Evolutionary conservation across 2,113 vertebrate species (phyloP).

Genomic region (Equus quagga): DNA sequence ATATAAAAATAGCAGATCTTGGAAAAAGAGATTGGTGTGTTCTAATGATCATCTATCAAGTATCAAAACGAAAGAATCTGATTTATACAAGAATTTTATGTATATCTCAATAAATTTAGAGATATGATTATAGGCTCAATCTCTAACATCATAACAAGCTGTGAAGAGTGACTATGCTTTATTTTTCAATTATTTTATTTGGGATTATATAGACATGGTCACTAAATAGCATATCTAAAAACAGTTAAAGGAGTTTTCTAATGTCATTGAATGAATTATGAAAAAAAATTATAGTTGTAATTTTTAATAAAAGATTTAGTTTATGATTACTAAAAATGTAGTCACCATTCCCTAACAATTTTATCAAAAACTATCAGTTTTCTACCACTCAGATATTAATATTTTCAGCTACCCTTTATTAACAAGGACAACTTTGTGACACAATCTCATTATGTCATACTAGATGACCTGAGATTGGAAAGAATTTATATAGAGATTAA

Average conservation of each 20-base stretch:
- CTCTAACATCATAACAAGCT: neutral
- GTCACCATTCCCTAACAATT: neutral
- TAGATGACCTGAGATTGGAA: neutral
- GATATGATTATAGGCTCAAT: neutral
- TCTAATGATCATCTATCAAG: neutral
- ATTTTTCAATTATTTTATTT: neutral
- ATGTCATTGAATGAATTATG: neutral
- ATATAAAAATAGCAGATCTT: neutral
- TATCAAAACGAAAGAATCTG: neutral
- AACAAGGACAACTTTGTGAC: neutral
- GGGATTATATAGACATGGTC: neutral
- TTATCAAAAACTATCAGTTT: neutral
- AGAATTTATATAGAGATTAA: constrained; percentile 6
- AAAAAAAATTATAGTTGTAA: neutral
- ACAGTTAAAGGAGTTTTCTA: neutral
- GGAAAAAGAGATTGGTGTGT: neutral
- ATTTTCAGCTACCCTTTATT: neutral
- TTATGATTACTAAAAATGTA: neutral
- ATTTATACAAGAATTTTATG: neutral
- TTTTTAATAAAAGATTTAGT: neutral
- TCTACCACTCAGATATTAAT: neutral
- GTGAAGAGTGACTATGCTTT: neutral
- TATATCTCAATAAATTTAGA: neutral
- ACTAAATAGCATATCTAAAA: neutral
- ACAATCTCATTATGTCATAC: neutral